Percentiles rank a stretch among this genome's conserved stretches.
Conservation (phyloP, 2,888 invertebrate genomes). For the Liopterus haemorrhoidalis region DNA sequence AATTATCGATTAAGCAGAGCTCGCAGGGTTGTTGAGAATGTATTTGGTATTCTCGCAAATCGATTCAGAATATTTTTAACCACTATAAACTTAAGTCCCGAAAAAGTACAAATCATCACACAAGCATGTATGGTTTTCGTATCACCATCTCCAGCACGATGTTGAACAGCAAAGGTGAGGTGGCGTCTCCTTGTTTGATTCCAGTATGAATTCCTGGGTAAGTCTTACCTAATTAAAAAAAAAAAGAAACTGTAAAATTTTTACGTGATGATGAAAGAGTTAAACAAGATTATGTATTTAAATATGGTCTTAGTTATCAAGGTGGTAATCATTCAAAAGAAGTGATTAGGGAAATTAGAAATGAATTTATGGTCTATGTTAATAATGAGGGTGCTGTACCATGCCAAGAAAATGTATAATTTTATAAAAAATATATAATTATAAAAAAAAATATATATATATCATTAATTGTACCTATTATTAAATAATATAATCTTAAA, state of each 20-base stretch:
- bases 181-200: too few species aligned
- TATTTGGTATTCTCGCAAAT: conserved; percentile 27
- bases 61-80: conserved; percentile 34
- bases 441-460: neutral
- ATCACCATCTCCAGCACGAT: too few species aligned
- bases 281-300: conserved; percentile 1
- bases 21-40: conserved; percentile 26
- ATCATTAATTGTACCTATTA: too few species aligned
- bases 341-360: neutral
- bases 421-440: neutral
- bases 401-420: neutral
- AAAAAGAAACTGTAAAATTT: neutral
- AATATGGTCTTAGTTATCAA: conserved; percentile 1
- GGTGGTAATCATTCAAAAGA: neutral
- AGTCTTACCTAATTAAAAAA: conserved; percentile 6
- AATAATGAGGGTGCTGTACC: conserved; percentile 2
- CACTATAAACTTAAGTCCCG: conserved; percentile 25
- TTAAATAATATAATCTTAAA: too few species aligned
- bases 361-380: conserved; percentile 2
- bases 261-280: neutral
- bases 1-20: conserved; percentile 30
- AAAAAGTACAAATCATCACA: conserved; percentile 2
- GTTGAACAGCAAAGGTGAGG: too few species aligned
- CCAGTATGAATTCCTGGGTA: too few species aligned
- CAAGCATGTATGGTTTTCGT: too few species aligned